Evolutionary conservation across 2,888 invertebrate genomes (phyloP), one percentile per base, ranked within the genome.

Genomic region (Byasa hedistus): DNA sequence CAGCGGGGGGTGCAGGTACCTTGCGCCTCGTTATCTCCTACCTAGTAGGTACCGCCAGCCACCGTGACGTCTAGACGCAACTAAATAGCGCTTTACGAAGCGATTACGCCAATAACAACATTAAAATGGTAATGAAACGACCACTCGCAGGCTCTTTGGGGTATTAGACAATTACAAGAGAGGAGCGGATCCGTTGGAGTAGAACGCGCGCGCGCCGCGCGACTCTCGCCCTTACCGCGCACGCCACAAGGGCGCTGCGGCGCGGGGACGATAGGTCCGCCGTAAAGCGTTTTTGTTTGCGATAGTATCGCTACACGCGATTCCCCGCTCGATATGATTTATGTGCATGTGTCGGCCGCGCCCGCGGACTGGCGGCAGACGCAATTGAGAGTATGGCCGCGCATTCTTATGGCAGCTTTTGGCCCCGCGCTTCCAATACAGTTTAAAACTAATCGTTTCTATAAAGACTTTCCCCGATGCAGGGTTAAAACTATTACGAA

Each of bases 61-160:
- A 78, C 81, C 79, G 80, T 82, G 77, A 82, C 81, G 87, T 85
- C 88, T 89, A 88, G 89, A 86, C 89, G 83, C 77, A 82, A 77
- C 81, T 81, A 80, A 85, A 86, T 81, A 79, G 79, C 75, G 81
- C 80, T 83, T 84, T 84, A 83, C 80, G 76, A 79, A 77, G 75
- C 80, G 79, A 85, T 86, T 81, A 83, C 82, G 77, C 77, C 81
- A 80, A 81, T 83, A 85, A 79, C 78, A 76, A 81, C 86, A 84
- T 87, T 86, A 80, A 87, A 86, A 88, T 88, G 87, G 78, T 84
- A 88, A 87, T 87, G 73, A 73, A 79, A 83, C 79, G 79, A 80
- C 82, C 79, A 80, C 70, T 73, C 79, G 79, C 80, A 80, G 79
- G 78, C 80, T 81, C 80, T 69, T 73, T 71, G 76, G 84, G 82